phyloP scores from a whole-genome alignment of 2,113 vertebrate species.

The Silurus glanis region DNA sequence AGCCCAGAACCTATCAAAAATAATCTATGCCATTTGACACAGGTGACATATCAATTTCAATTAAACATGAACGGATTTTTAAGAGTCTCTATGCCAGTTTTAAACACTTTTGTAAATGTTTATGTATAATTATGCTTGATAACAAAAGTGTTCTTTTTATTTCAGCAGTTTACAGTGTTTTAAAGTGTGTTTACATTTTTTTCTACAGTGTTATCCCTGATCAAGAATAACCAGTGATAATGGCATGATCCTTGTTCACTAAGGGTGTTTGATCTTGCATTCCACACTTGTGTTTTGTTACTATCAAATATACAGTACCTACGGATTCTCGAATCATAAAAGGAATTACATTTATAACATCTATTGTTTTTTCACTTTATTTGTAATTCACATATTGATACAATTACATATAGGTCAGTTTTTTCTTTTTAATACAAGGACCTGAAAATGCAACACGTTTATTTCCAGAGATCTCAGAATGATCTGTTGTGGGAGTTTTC shows the following conservation, averaged over 20 bases:
- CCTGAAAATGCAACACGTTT: conserved; percentile 24
- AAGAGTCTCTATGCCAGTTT: not conserved
- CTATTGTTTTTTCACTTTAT: not conserved
- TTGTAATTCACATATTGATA: not conserved
- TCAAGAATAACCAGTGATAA: not conserved
- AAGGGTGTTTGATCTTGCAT: not conserved
- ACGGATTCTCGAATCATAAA: not conserved
- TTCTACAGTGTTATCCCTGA: not conserved
- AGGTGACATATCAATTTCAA: conserved; percentile 3
- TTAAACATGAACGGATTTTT: not conserved
- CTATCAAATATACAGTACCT: not conserved
- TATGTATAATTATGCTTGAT: not conserved
- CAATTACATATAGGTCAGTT: not conserved
- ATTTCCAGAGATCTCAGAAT: conserved; percentile 6
- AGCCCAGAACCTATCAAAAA: not conserved
- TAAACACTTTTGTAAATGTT: not conserved
- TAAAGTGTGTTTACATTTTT: not conserved
- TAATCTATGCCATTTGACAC: not conserved
- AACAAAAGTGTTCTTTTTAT: not conserved
- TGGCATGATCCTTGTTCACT: not conserved
- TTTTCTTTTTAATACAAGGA: conserved; percentile 5
- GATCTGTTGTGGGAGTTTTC: conserved; percentile 12
- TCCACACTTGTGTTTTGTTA: not conserved
- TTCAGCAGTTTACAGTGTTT: not conserved
- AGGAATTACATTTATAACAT: not conserved